Percentiles rank a stretch among this genome's conserved stretches.
Evolutionary conservation across 2,888 invertebrate genomes (phyloP).

Genomic region (Leptodirus hochenwartii): DNA sequence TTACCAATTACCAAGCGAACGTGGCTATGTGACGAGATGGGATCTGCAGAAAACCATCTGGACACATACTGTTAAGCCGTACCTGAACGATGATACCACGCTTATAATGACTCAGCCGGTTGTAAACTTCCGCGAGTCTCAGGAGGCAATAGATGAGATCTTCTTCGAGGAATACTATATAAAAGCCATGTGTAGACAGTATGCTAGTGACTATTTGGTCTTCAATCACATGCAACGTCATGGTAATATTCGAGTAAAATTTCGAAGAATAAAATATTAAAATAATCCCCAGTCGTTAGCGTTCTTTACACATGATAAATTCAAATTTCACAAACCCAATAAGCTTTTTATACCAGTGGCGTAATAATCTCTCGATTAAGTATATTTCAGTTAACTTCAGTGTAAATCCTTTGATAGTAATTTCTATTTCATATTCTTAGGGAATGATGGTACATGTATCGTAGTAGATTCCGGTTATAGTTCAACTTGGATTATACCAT

Average conservation of each 20-base stretch:
- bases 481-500: conserved; percentile 88
- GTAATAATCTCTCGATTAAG: too few relatives aligned
- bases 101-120: conserved; percentile 86
- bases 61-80: conserved; percentile 85
- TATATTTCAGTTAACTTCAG: conserved; percentile 1
- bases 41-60: conserved; percentile 90
- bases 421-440: too few relatives aligned
- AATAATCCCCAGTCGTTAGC: too few relatives aligned
- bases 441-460: too few relatives aligned
- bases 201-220: conserved; percentile 67
- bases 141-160: conserved; percentile 88
- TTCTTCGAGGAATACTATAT: conserved; percentile 97
- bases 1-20: conserved; percentile 86
- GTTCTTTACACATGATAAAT: too few relatives aligned
- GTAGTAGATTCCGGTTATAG: conserved; percentile 93
- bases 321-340: too few relatives aligned
- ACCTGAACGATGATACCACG: conserved; percentile 57
- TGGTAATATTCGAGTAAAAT: too few relatives aligned
- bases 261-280: too few relatives aligned
- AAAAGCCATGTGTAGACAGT: conserved; percentile 58
- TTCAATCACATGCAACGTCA: too few relatives aligned
- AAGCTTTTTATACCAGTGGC: too few relatives aligned
- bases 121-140: conserved; percentile 80
- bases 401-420: too few relatives aligned
- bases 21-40: conserved; percentile 91